These are phyloP conservation scores for Drosophila ezoana DNA, from an alignment of 2,888 invertebrate genomes.

Conservation along the genomic window DNA sequence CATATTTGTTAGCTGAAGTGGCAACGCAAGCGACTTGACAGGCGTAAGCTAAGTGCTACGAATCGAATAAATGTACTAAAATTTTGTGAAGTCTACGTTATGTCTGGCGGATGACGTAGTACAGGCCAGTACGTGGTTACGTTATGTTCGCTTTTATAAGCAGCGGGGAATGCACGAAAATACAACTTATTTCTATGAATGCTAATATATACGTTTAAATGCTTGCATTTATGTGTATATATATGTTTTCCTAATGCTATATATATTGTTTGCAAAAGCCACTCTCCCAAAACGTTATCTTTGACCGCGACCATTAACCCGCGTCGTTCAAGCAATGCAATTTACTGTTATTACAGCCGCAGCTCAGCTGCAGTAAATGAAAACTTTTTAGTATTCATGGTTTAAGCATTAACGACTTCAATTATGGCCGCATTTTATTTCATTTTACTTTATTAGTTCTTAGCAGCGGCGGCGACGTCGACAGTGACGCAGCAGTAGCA, in stretches of 20 bases:
- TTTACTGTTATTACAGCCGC: conserved; percentile 47
- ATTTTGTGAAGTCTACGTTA: conserved; percentile 8
- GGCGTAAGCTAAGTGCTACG: conserved; percentile 20
- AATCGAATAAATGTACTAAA: conserved; percentile 35
- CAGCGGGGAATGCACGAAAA: background rate
- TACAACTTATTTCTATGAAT: background rate
- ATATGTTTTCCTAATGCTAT: background rate
- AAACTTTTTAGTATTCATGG: conserved; percentile 77
- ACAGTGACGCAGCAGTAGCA: background rate
- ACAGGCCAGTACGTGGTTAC: background rate
- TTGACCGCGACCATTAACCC: conserved; percentile 8
- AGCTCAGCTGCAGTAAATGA: conserved; percentile 55
- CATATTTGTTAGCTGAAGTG: background rate
- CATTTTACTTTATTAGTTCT: conserved; percentile 67
- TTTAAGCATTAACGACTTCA: conserved; percentile 75
- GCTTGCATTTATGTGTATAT: background rate
- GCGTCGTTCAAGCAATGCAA: conserved; percentile 18
- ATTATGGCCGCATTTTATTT: conserved; percentile 77
- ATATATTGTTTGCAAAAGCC: background rate
- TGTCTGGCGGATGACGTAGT: conserved; percentile 3
- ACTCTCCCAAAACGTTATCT: background rate
- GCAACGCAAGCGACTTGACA: background rate
- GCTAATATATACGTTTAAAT: background rate
- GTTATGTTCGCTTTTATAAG: background rate
- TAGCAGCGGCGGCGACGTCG: conserved; percentile 41